Percentiles rank a stretch among this genome's conserved stretches.
Conservation (phyloP, 1,140 invertebrate species). For the Conus ventricosus region DNA sequence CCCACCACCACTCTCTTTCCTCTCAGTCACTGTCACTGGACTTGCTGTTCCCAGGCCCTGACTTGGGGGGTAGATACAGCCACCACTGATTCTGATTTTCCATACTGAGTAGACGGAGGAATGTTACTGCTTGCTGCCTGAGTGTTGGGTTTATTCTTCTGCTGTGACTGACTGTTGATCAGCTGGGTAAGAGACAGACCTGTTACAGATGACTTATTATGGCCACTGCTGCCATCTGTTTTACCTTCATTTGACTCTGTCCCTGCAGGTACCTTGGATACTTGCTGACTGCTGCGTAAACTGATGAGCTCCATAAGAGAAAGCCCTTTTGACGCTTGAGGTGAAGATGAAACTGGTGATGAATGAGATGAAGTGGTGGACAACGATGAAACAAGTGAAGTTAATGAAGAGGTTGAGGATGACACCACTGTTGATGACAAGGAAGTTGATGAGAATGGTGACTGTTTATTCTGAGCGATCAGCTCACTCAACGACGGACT, state of each 20-base stretch:
- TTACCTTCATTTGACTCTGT: neutral
- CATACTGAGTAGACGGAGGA: neutral
- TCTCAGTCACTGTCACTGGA: neutral
- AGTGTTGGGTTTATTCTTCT: neutral
- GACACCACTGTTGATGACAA: neutral
- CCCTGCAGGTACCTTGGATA: neutral
- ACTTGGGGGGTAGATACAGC: slow-evolving; percentile 2
- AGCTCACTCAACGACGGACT: slow-evolving; percentile 1
- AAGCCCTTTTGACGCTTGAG: neutral
- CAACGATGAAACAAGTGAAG: neutral
- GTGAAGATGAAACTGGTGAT: neutral
- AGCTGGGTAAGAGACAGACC: slow-evolving; percentile 23
- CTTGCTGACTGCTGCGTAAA: neutral
- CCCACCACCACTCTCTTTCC: neutral
- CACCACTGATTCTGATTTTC: slow-evolving; percentile 29
- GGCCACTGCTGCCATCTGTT: neutral
- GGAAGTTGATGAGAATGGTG: neutral
- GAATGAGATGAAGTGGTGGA: neutral
- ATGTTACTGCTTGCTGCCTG: neutral
- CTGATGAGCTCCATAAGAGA: neutral
- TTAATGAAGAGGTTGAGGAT: neutral
- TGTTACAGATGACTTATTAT: neutral
- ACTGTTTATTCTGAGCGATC: slow-evolving; percentile 1
- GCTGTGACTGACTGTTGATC: neutral
- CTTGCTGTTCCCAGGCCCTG: neutral